Evolutionary conservation across 1,140 invertebrate genomes (phyloP).

Genomic region (Sitodiplosis mosellana): DNA sequence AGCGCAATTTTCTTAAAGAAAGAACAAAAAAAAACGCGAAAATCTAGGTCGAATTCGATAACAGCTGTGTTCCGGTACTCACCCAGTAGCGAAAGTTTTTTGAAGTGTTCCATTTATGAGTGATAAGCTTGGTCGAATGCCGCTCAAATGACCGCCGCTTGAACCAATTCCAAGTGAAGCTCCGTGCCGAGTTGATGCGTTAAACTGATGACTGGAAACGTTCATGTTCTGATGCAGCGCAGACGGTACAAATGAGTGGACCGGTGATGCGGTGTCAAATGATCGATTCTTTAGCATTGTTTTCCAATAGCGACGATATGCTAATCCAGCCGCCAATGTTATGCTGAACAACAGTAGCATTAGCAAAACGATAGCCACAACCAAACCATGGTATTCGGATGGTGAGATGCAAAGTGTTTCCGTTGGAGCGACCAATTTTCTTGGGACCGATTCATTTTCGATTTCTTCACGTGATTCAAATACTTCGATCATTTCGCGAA

Average conservation of each 20-base stretch:
- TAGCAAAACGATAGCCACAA: constrained; percentile 48
- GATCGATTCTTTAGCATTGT: constrained; percentile 46
- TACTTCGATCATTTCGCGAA: constrained; percentile 73
- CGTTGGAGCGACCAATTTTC: constrained; percentile 33
- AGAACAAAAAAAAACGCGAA: too few species aligned
- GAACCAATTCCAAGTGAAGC: background rate
- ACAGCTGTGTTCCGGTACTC: constrained; percentile 3
- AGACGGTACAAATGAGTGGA: constrained; percentile 20
- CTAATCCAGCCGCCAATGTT: constrained; percentile 40
- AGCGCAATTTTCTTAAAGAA: too few species aligned
- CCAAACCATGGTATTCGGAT: constrained; percentile 56
- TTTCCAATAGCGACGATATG: constrained; percentile 50
- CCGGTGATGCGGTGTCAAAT: constrained; percentile 28
- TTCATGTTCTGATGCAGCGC: constrained; percentile 21
- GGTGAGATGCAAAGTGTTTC: constrained; percentile 51
- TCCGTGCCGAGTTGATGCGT: constrained; percentile 9
- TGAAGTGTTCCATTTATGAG: constrained; percentile 36
- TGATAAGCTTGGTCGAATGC: constrained; percentile 24
- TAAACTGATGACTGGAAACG: constrained; percentile 16
- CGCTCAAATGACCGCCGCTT: background rate
- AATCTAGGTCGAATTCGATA: constrained; percentile 1
- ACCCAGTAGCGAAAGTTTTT: constrained; percentile 39
- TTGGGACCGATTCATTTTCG: constrained; percentile 35
- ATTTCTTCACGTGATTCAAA: constrained; percentile 55
- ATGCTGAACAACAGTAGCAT: constrained; percentile 46